Conservation (phyloP, 1,140 invertebrate species). For the Acromyrmex heyeri region DNA sequence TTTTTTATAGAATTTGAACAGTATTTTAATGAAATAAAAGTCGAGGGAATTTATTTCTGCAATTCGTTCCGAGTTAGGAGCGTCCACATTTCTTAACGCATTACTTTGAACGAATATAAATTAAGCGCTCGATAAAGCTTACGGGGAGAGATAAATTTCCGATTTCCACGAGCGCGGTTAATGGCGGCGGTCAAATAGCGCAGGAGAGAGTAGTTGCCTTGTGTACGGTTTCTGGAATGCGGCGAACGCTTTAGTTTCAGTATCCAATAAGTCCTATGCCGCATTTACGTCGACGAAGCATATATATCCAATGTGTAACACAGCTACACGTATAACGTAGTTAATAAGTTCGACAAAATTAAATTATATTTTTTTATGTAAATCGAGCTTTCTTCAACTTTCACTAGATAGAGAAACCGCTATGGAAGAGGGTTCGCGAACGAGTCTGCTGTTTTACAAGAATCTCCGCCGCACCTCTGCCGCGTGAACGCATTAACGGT, state of each 20-base stretch:
- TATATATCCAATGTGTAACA: not conserved
- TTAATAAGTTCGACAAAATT: not conserved
- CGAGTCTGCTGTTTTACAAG: not conserved
- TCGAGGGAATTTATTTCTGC: slow-evolving; percentile 21
- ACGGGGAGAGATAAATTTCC: slow-evolving; percentile 32
- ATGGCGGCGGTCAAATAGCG: slow-evolving; percentile 35
- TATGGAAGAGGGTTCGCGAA: not conserved
- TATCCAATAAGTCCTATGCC: slow-evolving; percentile 3
- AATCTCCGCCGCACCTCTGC: not conserved
- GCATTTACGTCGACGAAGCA: slow-evolving; percentile 1
- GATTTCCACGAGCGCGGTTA: slow-evolving; percentile 37
- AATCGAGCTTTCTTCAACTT: not conserved
- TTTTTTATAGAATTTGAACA: not conserved
- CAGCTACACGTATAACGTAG: not conserved
- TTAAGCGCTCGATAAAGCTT: slow-evolving; percentile 57
- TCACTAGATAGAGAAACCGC: no score
- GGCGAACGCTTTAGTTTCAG: slow-evolving; percentile 14
- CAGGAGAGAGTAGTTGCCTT: slow-evolving; percentile 28
- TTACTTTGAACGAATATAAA: slow-evolving; percentile 23
- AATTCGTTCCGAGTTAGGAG: not conserved
- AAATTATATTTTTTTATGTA: not conserved
- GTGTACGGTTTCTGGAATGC: slow-evolving; percentile 20
- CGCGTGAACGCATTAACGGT: slow-evolving; percentile 35
- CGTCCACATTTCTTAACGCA: slow-evolving; percentile 31
- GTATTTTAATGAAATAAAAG: slow-evolving; percentile 5